phyloP scores from a whole-genome alignment of 2,888 invertebrate genomes.

The Holacanthella duospinosa region DNA sequence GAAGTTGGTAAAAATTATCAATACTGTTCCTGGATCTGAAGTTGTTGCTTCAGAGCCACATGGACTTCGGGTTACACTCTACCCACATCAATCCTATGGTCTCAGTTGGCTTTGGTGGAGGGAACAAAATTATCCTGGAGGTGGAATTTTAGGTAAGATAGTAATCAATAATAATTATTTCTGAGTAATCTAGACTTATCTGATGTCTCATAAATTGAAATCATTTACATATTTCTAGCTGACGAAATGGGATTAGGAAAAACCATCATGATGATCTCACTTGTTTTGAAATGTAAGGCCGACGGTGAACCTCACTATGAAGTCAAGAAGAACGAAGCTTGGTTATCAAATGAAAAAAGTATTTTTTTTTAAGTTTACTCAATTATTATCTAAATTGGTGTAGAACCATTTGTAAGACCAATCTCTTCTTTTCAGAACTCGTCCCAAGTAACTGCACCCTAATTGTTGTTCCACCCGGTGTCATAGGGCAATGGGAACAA shows the following conservation, averaged over 20 bases:
- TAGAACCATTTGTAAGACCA: background rate
- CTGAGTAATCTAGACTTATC: background rate
- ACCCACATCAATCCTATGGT: constrained; percentile 76
- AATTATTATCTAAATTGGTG: too few species aligned
- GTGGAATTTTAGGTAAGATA: constrained; percentile 68
- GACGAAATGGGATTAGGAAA: constrained; percentile 77
- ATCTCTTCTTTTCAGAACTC: constrained; percentile 7
- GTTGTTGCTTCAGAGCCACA: background rate
- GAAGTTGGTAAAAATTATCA: background rate
- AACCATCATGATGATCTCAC: constrained; percentile 69
- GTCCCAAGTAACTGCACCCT: constrained; percentile 54
- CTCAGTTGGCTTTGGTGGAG: constrained; percentile 82
- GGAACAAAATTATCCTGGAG: constrained; percentile 68
- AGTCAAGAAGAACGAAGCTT: constrained; percentile 15
- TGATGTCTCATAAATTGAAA: background rate
- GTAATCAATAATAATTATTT: too few species aligned
- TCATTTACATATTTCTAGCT: constrained; percentile 45
- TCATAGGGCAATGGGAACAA: constrained; percentile 78
- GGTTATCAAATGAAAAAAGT: constrained; percentile 19
- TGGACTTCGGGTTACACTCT: constrained; percentile 45
- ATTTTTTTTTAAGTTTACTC: background rate
- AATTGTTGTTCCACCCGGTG: constrained; percentile 85
- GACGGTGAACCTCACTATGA: constrained; percentile 37
- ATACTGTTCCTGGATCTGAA: background rate
- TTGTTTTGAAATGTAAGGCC: constrained; percentile 49